Conservation (phyloP, 2,113 vertebrate species). For the Perca fluviatilis region DNA sequence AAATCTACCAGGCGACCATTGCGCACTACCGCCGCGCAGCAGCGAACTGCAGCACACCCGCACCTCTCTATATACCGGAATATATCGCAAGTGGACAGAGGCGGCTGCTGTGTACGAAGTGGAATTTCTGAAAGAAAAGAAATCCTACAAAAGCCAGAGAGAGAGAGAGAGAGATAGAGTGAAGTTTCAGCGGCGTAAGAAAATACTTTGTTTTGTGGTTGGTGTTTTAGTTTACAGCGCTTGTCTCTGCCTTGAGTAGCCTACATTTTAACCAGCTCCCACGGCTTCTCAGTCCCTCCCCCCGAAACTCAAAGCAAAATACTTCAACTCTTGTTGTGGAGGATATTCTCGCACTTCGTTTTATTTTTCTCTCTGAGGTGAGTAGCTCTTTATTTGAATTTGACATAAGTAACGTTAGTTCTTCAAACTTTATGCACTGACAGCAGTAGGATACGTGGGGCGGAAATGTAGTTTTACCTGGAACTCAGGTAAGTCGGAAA, state of each 20-base stretch:
- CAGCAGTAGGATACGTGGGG: slow-evolving; percentile 50
- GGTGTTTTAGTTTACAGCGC: slow-evolving; percentile 17
- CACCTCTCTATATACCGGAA: slow-evolving; percentile 23
- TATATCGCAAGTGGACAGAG: slow-evolving; percentile 36
- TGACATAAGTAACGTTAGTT: background rate
- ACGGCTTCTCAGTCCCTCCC: slow-evolving; percentile 10
- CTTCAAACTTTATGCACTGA: slow-evolving; percentile 48
- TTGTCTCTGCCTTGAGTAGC: slow-evolving; percentile 1
- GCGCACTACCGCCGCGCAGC: slow-evolving; percentile 71
- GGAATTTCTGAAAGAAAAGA: background rate
- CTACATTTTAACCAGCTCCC: slow-evolving; percentile 19
- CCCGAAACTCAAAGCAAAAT: slow-evolving; percentile 53
- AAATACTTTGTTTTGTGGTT: slow-evolving; percentile 16
- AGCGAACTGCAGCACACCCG: slow-evolving; percentile 40
- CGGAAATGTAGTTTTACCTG: slow-evolving; percentile 77
- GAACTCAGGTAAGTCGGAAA: slow-evolving; percentile 77
- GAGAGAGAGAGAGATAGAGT: background rate
- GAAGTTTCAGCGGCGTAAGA: slow-evolving; percentile 49
- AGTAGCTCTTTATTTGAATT: slow-evolving; percentile 42
- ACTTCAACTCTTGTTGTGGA: slow-evolving; percentile 16
- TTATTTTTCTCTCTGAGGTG: slow-evolving; percentile 47
- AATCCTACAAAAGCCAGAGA: background rate
- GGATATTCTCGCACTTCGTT: slow-evolving; percentile 35
- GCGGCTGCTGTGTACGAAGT: slow-evolving; percentile 29
- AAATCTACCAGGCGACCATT: slow-evolving; percentile 61